Percentiles rank a stretch among this genome's conserved stretches.
These are phyloP conservation scores for Enteromius radiatus DNA, from an alignment of 2,797 vertebrate genomes.

Conservation along the genomic window DNA sequence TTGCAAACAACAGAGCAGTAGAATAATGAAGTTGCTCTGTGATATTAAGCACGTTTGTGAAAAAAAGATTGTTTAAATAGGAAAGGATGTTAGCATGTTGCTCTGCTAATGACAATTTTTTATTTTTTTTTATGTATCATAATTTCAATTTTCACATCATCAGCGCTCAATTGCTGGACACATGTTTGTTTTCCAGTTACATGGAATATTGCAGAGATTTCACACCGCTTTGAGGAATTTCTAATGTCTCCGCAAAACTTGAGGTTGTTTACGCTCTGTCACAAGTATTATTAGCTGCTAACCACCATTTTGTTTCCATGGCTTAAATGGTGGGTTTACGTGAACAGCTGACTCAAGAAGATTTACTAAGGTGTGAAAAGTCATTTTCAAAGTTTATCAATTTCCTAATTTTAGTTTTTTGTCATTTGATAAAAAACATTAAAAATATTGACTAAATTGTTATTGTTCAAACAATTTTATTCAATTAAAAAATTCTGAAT, in stretches of 20 bases:
- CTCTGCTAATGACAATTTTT: not conserved
- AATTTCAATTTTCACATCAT: not conserved
- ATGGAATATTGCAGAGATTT: conserved; percentile 70
- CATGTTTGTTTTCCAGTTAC: conserved; percentile 66
- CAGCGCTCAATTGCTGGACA: not conserved
- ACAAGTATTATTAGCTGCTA: conserved; percentile 76
- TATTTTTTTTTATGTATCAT: too few relatives aligned
- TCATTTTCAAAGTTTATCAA: not conserved
- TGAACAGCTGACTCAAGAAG: conserved; percentile 36
- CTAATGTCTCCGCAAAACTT: conserved; percentile 75
- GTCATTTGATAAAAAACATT: not conserved
- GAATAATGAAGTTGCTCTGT: not conserved
- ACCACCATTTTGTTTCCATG: conserved; percentile 71
- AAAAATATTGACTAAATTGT: not conserved
- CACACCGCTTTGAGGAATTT: conserved; percentile 71
- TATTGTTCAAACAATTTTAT: not conserved
- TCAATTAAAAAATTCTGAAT: not conserved
- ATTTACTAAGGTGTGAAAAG: conserved; percentile 40
- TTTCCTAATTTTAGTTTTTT: not conserved
- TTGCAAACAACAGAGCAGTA: not conserved
- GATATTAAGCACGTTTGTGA: not conserved
- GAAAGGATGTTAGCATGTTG: not conserved
- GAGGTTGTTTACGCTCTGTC: conserved; percentile 74
- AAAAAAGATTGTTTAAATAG: not conserved
- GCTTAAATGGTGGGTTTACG: conserved; percentile 44